Percentiles rank a stretch among this genome's conserved stretches.
These are phyloP conservation scores for Sepiola atlantica DNA, from an alignment of 2,888 invertebrate genomes.

Conservation along the genomic window DNA sequence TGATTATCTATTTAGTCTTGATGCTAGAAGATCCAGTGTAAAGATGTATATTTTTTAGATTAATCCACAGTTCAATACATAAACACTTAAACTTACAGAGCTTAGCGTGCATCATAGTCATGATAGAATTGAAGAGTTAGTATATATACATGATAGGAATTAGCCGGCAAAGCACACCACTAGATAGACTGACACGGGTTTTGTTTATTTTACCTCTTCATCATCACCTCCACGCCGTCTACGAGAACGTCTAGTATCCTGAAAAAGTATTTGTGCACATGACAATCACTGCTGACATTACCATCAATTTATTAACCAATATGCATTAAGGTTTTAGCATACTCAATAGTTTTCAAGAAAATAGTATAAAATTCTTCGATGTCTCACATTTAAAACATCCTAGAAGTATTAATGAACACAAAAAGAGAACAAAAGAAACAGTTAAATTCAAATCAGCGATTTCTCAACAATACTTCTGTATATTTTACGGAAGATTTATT, in stretches of 20 bases:
- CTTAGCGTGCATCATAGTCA: background rate
- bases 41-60: background rate
- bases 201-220: slow-evolving; percentile 43
- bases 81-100: background rate
- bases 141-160: slow-evolving; percentile 39
- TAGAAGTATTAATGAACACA: background rate
- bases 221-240: slow-evolving; percentile 47
- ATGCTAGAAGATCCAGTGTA: background rate
- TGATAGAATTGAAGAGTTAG: slow-evolving; percentile 36
- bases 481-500: background rate
- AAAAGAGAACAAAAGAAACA: background rate
- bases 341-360: background rate
- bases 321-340: background rate
- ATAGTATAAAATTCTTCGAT: background rate
- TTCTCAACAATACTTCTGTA: background rate
- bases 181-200: background rate
- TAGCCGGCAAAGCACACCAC: slow-evolving; percentile 41
- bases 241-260: slow-evolving; percentile 47
- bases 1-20: background rate
- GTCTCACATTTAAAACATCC: background rate
- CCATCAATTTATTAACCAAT: background rate
- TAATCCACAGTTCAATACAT: slow-evolving; percentile 8
- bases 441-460: background rate
- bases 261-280: slow-evolving; percentile 41
- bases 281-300: background rate